A percentile compares a stretch with the other conserved stretches of the same genome.
Conservation (phyloP, 1,140 invertebrate species). For the Meloidogyne chitwoodi region DNA sequence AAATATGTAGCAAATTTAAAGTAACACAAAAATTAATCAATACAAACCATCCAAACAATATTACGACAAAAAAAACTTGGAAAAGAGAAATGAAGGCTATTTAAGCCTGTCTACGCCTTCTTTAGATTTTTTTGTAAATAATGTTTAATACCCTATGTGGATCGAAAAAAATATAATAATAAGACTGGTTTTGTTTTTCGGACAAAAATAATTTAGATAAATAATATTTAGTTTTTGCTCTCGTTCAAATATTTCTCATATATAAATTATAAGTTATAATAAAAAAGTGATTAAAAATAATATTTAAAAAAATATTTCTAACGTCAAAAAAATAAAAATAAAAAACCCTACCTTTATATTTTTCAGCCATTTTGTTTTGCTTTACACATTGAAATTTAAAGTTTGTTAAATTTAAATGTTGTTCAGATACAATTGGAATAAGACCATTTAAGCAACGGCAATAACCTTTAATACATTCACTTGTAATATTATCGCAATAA, state of each 20-base stretch:
- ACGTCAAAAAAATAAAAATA: background rate
- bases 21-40: background rate
- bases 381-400: background rate
- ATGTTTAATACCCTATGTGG: background rate
- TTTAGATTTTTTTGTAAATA: background rate
- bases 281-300: background rate
- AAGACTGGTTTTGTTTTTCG: background rate
- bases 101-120: background rate
- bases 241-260: background rate
- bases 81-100: background rate
- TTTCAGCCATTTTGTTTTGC: background rate
- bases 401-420: background rate
- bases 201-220: background rate
- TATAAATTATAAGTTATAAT: background rate
- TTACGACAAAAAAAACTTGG: background rate
- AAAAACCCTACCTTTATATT: background rate
- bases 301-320: background rate
- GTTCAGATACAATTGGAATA: background rate
- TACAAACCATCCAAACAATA: background rate
- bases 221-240: background rate
- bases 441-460: conserved; percentile 4
- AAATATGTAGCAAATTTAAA: background rate
- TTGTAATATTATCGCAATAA: background rate
- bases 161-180: background rate
- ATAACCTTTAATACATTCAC: background rate